Evolutionary conservation across 2,888 invertebrate genomes (phyloP), one percentile per base, ranked within the genome.

Genomic region (Perdita meconis): DNA sequence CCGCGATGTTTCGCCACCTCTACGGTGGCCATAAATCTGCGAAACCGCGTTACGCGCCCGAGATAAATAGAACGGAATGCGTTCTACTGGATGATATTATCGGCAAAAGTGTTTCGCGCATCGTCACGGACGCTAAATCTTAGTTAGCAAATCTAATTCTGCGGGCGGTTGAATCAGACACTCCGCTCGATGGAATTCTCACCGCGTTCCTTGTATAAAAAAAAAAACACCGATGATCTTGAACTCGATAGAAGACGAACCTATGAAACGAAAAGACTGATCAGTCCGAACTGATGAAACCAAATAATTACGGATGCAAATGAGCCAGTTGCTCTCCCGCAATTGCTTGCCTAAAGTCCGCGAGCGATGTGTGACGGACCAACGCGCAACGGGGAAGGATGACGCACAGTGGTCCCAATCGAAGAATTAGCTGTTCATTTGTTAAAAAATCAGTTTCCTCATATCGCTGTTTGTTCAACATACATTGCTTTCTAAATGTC

Each of bases 41-140:
- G 34, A 71, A 71, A 73, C 71, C 56, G 2, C 61, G 71, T n/a
- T 60, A 51, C 71, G 44, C 59, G 53, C 67, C 40, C 34, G 60
- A 42, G 61, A 55, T 56, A 73, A 71, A 71, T 71, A 73, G 73
- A 71, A 51, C 34, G 61, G 71, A 70, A 70, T 71, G 73, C 73
- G 38, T 61, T 30, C 36, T 26, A 13, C 10, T 34, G 8, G 24
- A 16, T 16, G 73, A 70, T 73, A 61, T 73, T 61, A 73, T 73
- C 73, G 61, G 40, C 26, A 22, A 8, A 13, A 70, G 40, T 4
- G 38, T 61, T 61, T 69, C 72, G 70, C 72, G 30, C 60, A 16
- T 56, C 47, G 61, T 61, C 50, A 70, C 47, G 40, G 2, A 44
- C 34, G 12, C 71, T 16, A 56, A 51, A 57, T 73, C 73, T 47